Evolutionary conservation across 2,888 invertebrate species (phyloP).

Genomic region (Coecobrya sp.): DNA sequence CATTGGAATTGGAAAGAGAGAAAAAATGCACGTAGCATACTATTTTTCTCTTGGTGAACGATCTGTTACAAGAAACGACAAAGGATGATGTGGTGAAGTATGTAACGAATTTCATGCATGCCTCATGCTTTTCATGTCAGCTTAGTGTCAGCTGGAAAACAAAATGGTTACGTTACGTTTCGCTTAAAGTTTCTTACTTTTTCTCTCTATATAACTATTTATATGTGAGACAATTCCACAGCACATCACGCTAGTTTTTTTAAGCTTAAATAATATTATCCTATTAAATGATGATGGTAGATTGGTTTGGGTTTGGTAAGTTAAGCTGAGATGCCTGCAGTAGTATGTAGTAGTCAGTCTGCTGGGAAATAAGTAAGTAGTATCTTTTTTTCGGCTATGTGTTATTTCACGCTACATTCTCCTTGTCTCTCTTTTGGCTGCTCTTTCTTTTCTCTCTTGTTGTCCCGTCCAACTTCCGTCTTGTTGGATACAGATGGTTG

Average conservation of each 20-base stretch:
- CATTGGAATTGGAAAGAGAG: neutral
- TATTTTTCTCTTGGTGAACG: slow-evolving; percentile 66
- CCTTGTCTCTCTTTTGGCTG: slow-evolving; percentile 33
- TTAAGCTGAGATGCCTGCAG: neutral
- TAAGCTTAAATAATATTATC: slow-evolving; percentile 72
- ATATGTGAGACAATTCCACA: neutral
- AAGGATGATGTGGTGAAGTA: slow-evolving; percentile 71
- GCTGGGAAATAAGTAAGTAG: too few relatives aligned
- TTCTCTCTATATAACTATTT: neutral
- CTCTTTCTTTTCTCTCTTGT: neutral
- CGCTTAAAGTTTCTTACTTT: slow-evolving; percentile 16
- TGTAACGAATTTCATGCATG: slow-evolving; percentile 82
- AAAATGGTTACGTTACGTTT: slow-evolving; percentile 71
- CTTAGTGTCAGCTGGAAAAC: slow-evolving; percentile 81
- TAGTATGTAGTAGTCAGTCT: slow-evolving; percentile 12
- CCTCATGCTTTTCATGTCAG: slow-evolving; percentile 81
- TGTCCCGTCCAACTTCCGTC: slow-evolving; percentile 76
- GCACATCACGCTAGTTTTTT: slow-evolving; percentile 37
- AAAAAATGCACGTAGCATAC: neutral
- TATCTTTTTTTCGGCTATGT: neutral
- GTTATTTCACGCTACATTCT: slow-evolving; percentile 71
- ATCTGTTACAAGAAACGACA: slow-evolving; percentile 57
- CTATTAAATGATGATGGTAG: slow-evolving; percentile 73
- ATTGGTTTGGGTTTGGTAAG: slow-evolving; percentile 37
- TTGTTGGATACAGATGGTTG: slow-evolving; percentile 75